Conservation (phyloP, 2,797 vertebrate genomes). For the Chloroceryle inda region DNA sequence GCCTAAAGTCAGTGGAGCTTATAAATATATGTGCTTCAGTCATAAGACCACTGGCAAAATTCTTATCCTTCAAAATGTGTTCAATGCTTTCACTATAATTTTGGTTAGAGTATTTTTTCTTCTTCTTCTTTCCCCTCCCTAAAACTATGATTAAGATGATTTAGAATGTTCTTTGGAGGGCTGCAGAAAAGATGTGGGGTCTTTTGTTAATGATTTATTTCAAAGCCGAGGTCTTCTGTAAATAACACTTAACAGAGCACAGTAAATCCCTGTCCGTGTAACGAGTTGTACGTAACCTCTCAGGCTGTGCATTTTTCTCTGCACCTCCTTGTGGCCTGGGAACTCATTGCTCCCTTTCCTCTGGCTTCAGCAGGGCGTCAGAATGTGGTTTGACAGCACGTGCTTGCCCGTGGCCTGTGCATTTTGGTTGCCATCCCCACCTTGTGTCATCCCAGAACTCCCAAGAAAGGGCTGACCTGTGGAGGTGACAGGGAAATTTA, state of each 20-base stretch:
- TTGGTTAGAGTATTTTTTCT: constrained; percentile 25
- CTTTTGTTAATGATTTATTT: neutral
- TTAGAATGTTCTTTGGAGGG: neutral
- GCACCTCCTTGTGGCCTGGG: neutral
- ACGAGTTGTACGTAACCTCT: neutral
- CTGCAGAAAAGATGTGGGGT: neutral
- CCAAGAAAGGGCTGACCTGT: neutral
- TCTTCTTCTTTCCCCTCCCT: neutral
- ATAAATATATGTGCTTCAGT: constrained; percentile 16
- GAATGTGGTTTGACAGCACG: neutral
- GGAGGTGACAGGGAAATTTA: neutral
- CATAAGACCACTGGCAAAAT: constrained; percentile 15
- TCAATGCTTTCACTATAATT: constrained; percentile 33
- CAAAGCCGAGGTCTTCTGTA: neutral
- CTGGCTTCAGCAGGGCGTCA: neutral
- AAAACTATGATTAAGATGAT: neutral
- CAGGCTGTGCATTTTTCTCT: neutral
- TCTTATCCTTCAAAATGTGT: constrained; percentile 53
- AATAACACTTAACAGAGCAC: neutral
- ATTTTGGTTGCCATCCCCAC: neutral
- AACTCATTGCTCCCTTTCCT: too few species aligned
- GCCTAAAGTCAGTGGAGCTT: neutral
- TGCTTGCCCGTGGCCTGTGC: rapidly evolving
- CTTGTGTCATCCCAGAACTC: neutral
- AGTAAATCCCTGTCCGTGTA: neutral